These are phyloP conservation scores for Zoanthus solanderi DNA, from an alignment of 92 coral and sea anemone genomes.

Conservation along the genomic window DNA sequence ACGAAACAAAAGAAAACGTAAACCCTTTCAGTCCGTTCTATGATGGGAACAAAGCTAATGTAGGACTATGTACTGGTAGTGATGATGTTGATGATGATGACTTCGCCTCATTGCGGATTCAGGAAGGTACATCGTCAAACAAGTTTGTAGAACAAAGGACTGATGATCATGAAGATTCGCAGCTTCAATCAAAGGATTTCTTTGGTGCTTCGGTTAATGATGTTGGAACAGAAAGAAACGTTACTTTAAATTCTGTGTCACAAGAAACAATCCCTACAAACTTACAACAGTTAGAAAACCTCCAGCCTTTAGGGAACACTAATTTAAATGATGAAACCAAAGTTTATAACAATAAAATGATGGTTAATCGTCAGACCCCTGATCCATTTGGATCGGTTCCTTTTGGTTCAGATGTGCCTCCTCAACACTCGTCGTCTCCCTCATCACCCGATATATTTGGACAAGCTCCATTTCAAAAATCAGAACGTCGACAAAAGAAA, in stretches of 20 bases:
- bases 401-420: constrained; percentile 53
- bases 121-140: constrained; percentile 13
- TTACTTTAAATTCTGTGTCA: neutral
- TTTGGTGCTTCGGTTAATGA: constrained; percentile 74
- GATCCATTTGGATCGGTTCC: constrained; percentile 90
- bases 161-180: constrained; percentile 8
- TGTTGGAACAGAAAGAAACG: neutral
- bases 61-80: constrained; percentile 26
- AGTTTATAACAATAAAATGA: constrained; percentile 17
- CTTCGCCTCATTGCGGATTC: constrained; percentile 79
- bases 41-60: constrained; percentile 17
- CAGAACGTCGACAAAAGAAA: constrained; percentile 11
- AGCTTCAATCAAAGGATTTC: constrained; percentile 57
- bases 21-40: constrained; percentile 91
- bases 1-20: constrained; percentile 74
- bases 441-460: constrained; percentile 78
- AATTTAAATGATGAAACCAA: constrained; percentile 56
- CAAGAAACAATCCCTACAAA: neutral
- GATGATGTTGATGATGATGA: constrained; percentile 69
- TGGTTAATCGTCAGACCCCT: constrained; percentile 55
- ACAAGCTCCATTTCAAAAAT: constrained; percentile 67
- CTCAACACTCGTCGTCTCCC: constrained; percentile 39
- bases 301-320: neutral
- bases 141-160: constrained; percentile 23
- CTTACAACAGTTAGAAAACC: neutral